These are phyloP conservation scores for Synergus itoensis DNA, from an alignment of 2,888 invertebrate species.

Conservation along the genomic window DNA sequence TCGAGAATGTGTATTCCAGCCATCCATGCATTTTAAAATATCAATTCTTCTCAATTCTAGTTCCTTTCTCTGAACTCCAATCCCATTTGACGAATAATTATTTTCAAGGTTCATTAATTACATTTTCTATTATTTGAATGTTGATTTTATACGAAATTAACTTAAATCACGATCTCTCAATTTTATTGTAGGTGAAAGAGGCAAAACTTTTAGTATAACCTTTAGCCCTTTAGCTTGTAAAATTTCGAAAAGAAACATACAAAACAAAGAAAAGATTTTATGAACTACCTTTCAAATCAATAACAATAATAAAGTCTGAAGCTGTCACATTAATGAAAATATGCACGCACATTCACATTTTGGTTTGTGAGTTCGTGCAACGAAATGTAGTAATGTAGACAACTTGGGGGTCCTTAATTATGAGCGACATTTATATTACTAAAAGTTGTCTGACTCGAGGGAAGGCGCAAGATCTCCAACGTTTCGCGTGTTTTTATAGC, in stretches of 20 bases:
- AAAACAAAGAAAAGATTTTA: background rate
- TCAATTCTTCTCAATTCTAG: background rate
- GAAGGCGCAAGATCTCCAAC: background rate
- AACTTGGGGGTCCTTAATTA: slow-evolving; percentile 8
- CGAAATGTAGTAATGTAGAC: background rate
- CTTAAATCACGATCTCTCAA: too few species aligned
- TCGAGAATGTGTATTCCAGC: background rate
- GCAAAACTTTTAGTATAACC: too few species aligned
- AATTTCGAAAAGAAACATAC: background rate
- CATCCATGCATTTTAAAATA: slow-evolving; percentile 5
- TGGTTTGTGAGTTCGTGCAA: background rate
- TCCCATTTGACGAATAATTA: too few species aligned
- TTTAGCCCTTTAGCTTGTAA: too few species aligned
- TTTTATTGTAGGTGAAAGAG: too few species aligned
- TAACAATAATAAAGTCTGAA: background rate
- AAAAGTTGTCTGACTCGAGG: slow-evolving; percentile 1
- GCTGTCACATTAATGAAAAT: slow-evolving; percentile 16
- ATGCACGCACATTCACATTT: background rate
- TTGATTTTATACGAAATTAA: too few species aligned
- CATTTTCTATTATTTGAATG: too few species aligned
- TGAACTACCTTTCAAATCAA: background rate
- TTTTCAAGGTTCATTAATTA: too few species aligned
- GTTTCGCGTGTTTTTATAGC: slow-evolving; percentile 13
- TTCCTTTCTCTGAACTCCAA: background rate
- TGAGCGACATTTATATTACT: slow-evolving; percentile 11